Evolutionary conservation across 2,797 vertebrate species (phyloP).

Genomic region (Sebastes steindachneri): DNA sequence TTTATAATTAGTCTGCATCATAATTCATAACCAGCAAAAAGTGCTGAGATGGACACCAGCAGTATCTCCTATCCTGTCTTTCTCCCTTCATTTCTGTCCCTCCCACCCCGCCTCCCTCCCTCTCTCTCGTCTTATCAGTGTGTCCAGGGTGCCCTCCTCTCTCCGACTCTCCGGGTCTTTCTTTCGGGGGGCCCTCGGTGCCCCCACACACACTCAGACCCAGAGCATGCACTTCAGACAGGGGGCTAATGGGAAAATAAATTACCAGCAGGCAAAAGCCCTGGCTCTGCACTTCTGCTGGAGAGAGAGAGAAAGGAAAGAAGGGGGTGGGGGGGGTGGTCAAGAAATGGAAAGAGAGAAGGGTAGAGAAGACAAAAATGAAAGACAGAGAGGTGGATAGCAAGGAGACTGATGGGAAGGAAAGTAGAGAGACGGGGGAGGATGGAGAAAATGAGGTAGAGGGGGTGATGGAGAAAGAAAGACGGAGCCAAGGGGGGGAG

Average conservation of each 20-base stretch:
- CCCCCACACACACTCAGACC: slow-evolving; percentile 73
- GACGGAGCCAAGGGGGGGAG: not conserved
- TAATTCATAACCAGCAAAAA: slow-evolving; percentile 29
- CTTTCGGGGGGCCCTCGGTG: slow-evolving; percentile 77
- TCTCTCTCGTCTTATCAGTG: slow-evolving; percentile 68
- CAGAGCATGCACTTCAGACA: slow-evolving; percentile 82
- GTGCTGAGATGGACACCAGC: slow-evolving; percentile 46
- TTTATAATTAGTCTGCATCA: slow-evolving; percentile 25
- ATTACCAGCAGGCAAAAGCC: slow-evolving; percentile 82
- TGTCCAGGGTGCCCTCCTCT: slow-evolving; percentile 80
- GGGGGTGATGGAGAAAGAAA: slow-evolving; percentile 11
- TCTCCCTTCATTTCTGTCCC: slow-evolving; percentile 40
- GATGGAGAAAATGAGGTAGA: slow-evolving; percentile 30
- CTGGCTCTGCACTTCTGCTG: slow-evolving; percentile 80
- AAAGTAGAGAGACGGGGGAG: slow-evolving; percentile 15
- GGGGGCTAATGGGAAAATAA: slow-evolving; percentile 85
- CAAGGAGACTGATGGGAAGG: slow-evolving; percentile 29
- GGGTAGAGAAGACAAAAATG: slow-evolving; percentile 40
- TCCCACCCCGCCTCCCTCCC: slow-evolving; percentile 18
- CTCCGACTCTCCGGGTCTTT: slow-evolving; percentile 68
- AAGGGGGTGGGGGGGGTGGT: slow-evolving; percentile 23
- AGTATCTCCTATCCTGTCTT: slow-evolving; percentile 38
- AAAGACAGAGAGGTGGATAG: slow-evolving; percentile 54
- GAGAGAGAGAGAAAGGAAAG: slow-evolving; percentile 62
- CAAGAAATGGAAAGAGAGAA: slow-evolving; percentile 63